Evolutionary conservation across 2,888 invertebrate species (phyloP).

Genomic region (Drosophila buzzatii): DNA sequence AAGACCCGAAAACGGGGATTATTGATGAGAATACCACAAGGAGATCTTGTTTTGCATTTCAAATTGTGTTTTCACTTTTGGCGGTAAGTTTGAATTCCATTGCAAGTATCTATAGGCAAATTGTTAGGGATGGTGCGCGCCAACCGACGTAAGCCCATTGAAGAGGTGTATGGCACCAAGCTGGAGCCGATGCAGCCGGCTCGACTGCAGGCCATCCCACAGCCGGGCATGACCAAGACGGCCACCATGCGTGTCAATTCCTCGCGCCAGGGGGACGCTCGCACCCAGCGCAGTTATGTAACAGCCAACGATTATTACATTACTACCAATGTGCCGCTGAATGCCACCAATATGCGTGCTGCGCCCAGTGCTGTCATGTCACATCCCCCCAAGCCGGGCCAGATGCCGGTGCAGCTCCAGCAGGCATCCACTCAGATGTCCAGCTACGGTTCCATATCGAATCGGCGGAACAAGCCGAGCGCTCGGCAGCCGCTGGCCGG

Average conservation of each 20-base stretch:
- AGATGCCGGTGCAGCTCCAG: conserved; percentile 29
- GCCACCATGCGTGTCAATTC: conserved; percentile 54
- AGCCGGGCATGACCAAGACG: conserved; percentile 54
- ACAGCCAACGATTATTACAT: conserved; percentile 73
- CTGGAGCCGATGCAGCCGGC: conserved; percentile 54
- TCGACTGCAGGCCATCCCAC: conserved; percentile 49
- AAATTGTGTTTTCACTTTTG: conserved; percentile 31
- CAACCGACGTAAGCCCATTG: conserved; percentile 76
- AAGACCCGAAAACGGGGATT: conserved; percentile 11
- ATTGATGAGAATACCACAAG: conserved; percentile 21
- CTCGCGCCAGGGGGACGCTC: conserved; percentile 46
- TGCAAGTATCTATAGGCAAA: neutral
- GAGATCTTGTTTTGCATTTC: conserved; percentile 11
- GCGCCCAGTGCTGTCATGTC: conserved; percentile 12
- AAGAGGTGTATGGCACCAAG: conserved; percentile 81
- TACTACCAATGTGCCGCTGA: conserved; percentile 65
- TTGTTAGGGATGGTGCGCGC: conserved; percentile 76
- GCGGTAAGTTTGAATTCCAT: conserved; percentile 28
- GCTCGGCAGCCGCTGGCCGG: conserved; percentile 40
- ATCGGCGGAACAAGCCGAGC: conserved; percentile 48
- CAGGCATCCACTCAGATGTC: conserved; percentile 23
- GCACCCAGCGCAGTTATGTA: conserved; percentile 66
- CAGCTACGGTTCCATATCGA: conserved; percentile 41
- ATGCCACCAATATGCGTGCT: conserved; percentile 47
- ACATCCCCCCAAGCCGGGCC: conserved; percentile 22